Evolutionary conservation across 2,888 invertebrate genomes (phyloP).

Genomic region (Nipponacmea schrenckii): DNA sequence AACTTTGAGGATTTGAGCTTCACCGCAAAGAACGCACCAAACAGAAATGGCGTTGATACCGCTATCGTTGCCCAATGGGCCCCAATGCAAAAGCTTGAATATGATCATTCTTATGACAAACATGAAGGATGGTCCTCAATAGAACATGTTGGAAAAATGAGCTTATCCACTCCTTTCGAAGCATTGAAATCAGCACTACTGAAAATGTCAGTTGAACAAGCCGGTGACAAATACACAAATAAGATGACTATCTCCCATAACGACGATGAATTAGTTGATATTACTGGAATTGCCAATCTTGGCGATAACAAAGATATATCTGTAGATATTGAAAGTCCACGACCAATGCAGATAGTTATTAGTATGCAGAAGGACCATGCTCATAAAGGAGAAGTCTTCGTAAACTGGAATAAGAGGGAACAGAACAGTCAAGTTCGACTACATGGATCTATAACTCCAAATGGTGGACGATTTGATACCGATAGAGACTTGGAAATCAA

Average conservation of each 20-base stretch:
- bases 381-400: conserved; percentile 37
- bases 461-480: conserved; percentile 27
- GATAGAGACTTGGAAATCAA: conserved; percentile 36
- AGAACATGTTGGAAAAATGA: not conserved
- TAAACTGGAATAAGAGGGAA: conserved; percentile 58
- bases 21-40: conserved; percentile 18
- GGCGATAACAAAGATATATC: conserved; percentile 18
- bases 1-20: conserved; percentile 22
- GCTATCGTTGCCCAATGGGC: conserved; percentile 9
- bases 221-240: conserved; percentile 18
- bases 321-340: conserved; percentile 40
- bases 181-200: not conserved
- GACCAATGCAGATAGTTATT: conserved; percentile 41
- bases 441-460: conserved; percentile 38
- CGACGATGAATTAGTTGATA: conserved; percentile 12
- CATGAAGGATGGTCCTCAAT: not conserved
- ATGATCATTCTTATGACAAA: conserved; percentile 3
- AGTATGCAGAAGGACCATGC: conserved; percentile 34
- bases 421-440: conserved; percentile 39
- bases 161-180: not conserved
- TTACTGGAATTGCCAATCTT: not conserved
- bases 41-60: conserved; percentile 13
- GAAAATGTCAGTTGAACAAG: conserved; percentile 9
- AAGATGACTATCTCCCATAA: conserved; percentile 18
- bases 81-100: conserved; percentile 19